phyloP scores from a whole-genome alignment of 2,888 invertebrate species.

The Orchesellides sinensis region DNA sequence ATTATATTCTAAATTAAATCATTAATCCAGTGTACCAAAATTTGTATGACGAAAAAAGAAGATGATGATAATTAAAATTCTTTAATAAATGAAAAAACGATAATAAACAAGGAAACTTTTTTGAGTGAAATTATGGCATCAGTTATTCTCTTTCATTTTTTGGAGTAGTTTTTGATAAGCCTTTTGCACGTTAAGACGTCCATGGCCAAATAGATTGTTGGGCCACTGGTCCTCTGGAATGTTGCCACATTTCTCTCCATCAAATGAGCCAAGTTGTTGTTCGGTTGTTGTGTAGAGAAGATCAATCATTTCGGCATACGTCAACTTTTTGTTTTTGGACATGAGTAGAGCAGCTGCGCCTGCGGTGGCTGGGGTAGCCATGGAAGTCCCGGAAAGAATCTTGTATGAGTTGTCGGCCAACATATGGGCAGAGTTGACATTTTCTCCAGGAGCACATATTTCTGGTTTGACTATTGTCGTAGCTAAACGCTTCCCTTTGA shows the following conservation, averaged over 20 bases:
- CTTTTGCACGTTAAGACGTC: slow-evolving; percentile 29
- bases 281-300: slow-evolving; percentile 25
- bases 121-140: too few relatives aligned
- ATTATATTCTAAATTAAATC: too few relatives aligned
- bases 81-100: too few relatives aligned
- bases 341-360: slow-evolving; percentile 52
- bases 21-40: too few relatives aligned
- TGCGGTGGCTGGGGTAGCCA: slow-evolving; percentile 40
- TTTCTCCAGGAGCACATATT: slow-evolving; percentile 40
- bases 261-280: background rate
- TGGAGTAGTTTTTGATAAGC: slow-evolving; percentile 40
- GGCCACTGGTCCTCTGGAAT: slow-evolving; percentile 24
- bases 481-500: background rate
- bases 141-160: background rate
- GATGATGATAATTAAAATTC: too few relatives aligned
- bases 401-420: slow-evolving; percentile 24
- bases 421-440: slow-evolving; percentile 27
- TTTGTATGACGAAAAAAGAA: too few relatives aligned
- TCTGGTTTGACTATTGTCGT: slow-evolving; percentile 37
- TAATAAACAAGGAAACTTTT: too few relatives aligned
- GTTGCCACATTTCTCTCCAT: slow-evolving; percentile 6
- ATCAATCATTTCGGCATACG: slow-evolving; percentile 19
- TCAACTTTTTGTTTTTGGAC: slow-evolving; percentile 40
- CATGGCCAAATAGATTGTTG: slow-evolving; percentile 44
- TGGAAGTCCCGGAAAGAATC: slow-evolving; percentile 42